A percentile compares a stretch with the other conserved stretches of the same genome.
phyloP scores from a whole-genome alignment of 2,113 vertebrate genomes.

The Ceuthmochares aereus region DNA sequence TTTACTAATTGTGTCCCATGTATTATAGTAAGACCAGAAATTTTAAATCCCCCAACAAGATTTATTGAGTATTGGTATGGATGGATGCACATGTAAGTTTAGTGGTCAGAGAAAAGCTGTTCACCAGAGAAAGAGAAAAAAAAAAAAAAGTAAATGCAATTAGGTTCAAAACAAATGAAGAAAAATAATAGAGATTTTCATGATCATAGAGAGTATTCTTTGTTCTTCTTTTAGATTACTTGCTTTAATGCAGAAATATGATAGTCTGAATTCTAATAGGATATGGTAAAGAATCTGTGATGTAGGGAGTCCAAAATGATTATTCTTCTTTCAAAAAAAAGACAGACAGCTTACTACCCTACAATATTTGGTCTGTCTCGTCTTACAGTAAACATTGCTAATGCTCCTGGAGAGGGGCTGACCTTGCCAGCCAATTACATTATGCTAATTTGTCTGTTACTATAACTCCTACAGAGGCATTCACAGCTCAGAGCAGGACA shows the following conservation, averaged over 20 bases:
- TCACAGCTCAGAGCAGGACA: slow-evolving; percentile 47
- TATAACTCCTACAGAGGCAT: slow-evolving; percentile 70
- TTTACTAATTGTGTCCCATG: not conserved
- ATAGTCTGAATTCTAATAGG: slow-evolving; percentile 3
- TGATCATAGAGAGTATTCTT: not conserved
- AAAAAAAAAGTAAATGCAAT: not conserved
- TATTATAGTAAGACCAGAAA: not conserved
- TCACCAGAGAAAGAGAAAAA: not conserved
- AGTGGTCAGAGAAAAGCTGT: not conserved
- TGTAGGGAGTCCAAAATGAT: slow-evolving; percentile 5
- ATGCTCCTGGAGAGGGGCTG: slow-evolving; percentile 64
- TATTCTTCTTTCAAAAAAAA: slow-evolving; percentile 4
- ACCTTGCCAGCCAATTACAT: slow-evolving; percentile 76
- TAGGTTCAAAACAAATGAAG: not conserved
- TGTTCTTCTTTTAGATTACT: not conserved
- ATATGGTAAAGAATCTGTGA: not conserved
- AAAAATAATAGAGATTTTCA: not conserved
- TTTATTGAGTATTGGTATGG: not conserved
- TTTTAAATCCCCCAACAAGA: not conserved
- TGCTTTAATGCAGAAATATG: slow-evolving; percentile 31
- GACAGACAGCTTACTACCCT: slow-evolving; percentile 21
- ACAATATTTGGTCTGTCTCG: slow-evolving; percentile 51
- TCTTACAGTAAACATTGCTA: slow-evolving; percentile 55
- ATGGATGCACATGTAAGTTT: not conserved
- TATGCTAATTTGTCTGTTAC: slow-evolving; percentile 74